Evolutionary conservation across 2,113 vertebrate species (phyloP).

Genomic region (Hippoglossus stenolepis): DNA sequence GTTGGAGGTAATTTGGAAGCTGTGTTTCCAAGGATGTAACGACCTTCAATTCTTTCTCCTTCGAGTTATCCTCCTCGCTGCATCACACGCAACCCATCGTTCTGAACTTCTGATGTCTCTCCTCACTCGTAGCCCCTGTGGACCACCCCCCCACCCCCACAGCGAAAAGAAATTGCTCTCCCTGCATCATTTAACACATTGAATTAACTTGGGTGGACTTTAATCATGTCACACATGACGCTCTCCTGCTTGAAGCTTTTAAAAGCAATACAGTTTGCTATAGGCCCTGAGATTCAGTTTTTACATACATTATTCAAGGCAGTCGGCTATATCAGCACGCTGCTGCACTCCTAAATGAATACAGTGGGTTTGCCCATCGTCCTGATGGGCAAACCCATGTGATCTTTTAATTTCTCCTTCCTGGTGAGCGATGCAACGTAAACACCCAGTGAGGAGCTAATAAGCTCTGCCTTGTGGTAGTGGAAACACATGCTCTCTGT

Average conservation of each 20-base stretch:
- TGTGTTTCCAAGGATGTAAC: conserved; percentile 8
- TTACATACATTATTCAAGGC: conserved; percentile 76
- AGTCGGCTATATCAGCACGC: conserved; percentile 57
- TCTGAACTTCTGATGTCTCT: too few species aligned
- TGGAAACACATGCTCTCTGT: conserved; percentile 22
- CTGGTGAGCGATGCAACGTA: conserved; percentile 23
- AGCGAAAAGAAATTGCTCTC: conserved; percentile 75
- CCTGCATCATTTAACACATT: conserved; percentile 82
- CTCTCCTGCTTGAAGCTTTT: conserved; percentile 69
- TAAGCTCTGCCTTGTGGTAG: conserved; percentile 27
- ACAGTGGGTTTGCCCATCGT: conserved; percentile 37
- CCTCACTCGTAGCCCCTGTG: conserved; percentile 51
- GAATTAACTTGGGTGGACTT: conserved; percentile 80
- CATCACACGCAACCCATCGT: too few species aligned
- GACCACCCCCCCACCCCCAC: conserved; percentile 59
- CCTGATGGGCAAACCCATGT: too few species aligned
- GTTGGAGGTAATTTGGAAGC: background rate
- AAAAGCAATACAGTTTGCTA: conserved; percentile 71
- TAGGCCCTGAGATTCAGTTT: conserved; percentile 59
- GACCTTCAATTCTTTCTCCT: conserved; percentile 15
- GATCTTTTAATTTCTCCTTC: conserved; percentile 48
- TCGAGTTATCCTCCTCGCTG: conserved; percentile 25
- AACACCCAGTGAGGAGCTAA: conserved; percentile 26
- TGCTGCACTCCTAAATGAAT: conserved; percentile 58
- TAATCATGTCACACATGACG: conserved; percentile 81